These are phyloP conservation scores for Glareola pratincola DNA, from an alignment of 2,113 vertebrate genomes.

Conservation along the genomic window DNA sequence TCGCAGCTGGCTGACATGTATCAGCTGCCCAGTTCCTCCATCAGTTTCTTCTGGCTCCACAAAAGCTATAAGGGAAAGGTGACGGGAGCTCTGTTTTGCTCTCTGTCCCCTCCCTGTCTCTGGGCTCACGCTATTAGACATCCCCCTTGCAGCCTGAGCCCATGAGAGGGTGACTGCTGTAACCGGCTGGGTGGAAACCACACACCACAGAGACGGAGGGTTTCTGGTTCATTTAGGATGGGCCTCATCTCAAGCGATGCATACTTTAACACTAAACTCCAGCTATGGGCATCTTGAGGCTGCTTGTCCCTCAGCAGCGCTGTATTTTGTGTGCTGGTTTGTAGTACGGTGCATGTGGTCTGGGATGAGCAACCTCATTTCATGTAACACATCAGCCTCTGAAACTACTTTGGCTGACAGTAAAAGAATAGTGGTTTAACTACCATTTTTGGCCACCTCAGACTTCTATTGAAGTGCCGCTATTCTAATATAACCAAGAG, in stretches of 20 bases:
- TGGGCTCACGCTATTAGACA: neutral
- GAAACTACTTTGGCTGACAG: neutral
- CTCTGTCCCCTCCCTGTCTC: neutral
- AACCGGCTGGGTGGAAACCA: neutral
- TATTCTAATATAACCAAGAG: neutral
- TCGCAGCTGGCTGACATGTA: neutral
- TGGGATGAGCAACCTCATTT: rapidly evolving
- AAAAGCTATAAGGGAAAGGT: neutral
- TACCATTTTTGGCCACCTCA: neutral
- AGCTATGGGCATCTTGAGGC: neutral
- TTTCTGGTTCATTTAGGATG: neutral
- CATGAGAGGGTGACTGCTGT: neutral
- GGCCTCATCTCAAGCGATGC: neutral
- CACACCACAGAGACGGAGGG: neutral
- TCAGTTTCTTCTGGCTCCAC: neutral
- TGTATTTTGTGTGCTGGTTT: neutral
- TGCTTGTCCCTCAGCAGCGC: neutral
- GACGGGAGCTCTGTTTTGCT: neutral
- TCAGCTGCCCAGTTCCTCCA: neutral
- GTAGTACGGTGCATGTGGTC: neutral
- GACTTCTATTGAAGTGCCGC: neutral
- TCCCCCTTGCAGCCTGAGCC: neutral
- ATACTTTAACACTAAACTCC: neutral
- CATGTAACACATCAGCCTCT: neutral
- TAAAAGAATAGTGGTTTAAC: neutral